Base-by-base conservation (phyloP, 2,113 vertebrate genomes). In the Actinemys pallida region DNA sequence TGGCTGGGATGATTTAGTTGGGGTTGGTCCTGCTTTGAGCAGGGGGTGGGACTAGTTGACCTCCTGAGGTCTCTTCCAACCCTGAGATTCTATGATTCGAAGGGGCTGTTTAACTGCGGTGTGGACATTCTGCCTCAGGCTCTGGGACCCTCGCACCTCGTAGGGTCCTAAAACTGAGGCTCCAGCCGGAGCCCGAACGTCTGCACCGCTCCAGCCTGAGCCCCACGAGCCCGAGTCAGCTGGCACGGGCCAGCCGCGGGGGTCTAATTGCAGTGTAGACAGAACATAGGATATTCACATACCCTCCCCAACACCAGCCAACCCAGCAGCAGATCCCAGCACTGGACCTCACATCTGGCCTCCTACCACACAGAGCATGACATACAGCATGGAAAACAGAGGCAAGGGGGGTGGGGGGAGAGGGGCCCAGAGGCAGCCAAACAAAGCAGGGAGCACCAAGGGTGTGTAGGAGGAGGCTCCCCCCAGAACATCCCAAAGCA, bases 331-430 rank as follows among this genome's bases (percentile, higher is more conserved):
- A 45, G 24, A 42, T 47, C 42, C 42, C 75, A 27, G 75, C 42
- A 14, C 75, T 27, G 42, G 11, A 45, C 75, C 42, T 45, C 12
- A 45, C 42, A 45, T 47, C 75, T 47, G 24, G 24, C 42, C 39
- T 27, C 75, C 42, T 14, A 25, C 22, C 42, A 27, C 12, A 8
- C 42, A 78, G 12, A 47, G 75, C 42, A 78, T 12, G 3, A 27
- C 75, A 13, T 20, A 42, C 11, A 45, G 72, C 72, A 6, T 11
- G 22, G 12, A 45, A 45, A 6, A 22, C 20, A 25, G 39, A 39
- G 24, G 39, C 72, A 3, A 9, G 39, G 72, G 1, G 17, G n/a
- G 65, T 9, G 17, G 6, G 1, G 1, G 57, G 25, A 5, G 9
- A 57, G 25, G 10, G 13, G 59, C 13, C 4, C 35, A 9, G 5